Evolutionary conservation across 2,888 invertebrate species (phyloP), one percentile per base, ranked within the genome.

Genomic region (Salticus scenicus): DNA sequence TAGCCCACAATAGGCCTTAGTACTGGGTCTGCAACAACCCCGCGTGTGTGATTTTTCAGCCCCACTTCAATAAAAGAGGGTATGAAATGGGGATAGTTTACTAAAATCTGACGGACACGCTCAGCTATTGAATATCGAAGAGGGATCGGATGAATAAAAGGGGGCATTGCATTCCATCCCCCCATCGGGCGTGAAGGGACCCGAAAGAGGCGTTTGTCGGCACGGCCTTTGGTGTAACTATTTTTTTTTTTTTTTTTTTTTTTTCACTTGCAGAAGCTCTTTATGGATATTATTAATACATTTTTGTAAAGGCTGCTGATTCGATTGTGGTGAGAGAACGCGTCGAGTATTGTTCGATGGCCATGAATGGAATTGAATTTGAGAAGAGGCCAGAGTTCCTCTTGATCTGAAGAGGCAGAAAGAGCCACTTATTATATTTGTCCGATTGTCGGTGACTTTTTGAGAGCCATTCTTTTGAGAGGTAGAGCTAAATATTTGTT

Each of bases 171-270:
- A 72, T 41, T 20, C 69, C 63, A 14, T 47, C 57, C 75, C 70
- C 70, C 27, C n/a, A n/a, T 20, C 82, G 66, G 82, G 82, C 76
- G 76, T 76, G 75, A 76, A 82, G 76, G 47, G 31, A 24, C 20
- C 33, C 41, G 74, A 80, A 57, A 81, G 74, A 75, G 81, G 81
- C 81, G 81, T 81, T 81, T 81, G 74, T 74, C 71, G 71, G 82
- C 74, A 69, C n/a, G 24, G 63, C 74, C 63, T 79, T 80, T 80
- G 37, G 75, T 67, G 33, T 4, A 24, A n/a, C n/a, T n/a, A n/a
- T n/a, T n/a, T n/a, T n/a, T n/a, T n/a, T n/a, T n/a, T n/a, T n/a
- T n/a, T n/a, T n/a, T n/a, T n/a, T n/a, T n/a, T 57, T 47, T 47
- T 47, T 57, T 57, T 57, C 57, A n/a, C 8, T 57, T 17, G 24